These are phyloP conservation scores for Actinia tenebrosa DNA, from an alignment of 64 coral and sea anemone species.

Conservation along the genomic window DNA sequence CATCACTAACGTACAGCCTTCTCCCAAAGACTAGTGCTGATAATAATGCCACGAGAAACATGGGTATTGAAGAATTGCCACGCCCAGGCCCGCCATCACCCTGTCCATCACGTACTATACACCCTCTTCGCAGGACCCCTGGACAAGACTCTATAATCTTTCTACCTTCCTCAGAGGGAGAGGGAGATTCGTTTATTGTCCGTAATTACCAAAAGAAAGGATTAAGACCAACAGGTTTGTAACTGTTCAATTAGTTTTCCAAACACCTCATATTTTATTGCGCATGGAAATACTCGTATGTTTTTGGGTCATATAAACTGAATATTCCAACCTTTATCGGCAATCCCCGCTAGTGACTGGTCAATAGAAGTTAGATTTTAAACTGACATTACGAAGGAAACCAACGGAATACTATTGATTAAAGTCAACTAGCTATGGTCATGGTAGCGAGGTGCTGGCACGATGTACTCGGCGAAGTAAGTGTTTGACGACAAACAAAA, in stretches of 20 bases:
- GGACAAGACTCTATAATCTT: conserved; percentile 62
- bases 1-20: not conserved
- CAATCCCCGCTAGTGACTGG: too few species aligned
- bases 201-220: not conserved
- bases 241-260: not conserved
- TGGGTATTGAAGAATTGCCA: conserved; percentile 21
- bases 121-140: conserved; percentile 27
- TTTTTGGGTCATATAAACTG: too few species aligned
- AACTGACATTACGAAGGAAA: too few species aligned
- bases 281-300: too few species aligned
- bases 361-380: too few species aligned
- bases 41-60: conserved; percentile 14
- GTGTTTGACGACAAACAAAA: too few species aligned
- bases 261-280: too few species aligned
- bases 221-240: not conserved
- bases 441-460: too few species aligned
- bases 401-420: too few species aligned
- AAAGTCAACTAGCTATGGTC: too few species aligned
- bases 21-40: not conserved
- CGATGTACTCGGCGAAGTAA: too few species aligned
- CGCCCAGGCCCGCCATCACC: conserved; percentile 42
- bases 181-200: conserved; percentile 23
- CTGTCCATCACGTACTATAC: conserved; percentile 23
- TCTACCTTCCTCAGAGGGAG: conserved; percentile 50
- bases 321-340: too few species aligned